These are phyloP conservation scores for Drosophila fuyamai DNA, from an alignment of 1,140 invertebrate genomes.

Conservation along the genomic window DNA sequence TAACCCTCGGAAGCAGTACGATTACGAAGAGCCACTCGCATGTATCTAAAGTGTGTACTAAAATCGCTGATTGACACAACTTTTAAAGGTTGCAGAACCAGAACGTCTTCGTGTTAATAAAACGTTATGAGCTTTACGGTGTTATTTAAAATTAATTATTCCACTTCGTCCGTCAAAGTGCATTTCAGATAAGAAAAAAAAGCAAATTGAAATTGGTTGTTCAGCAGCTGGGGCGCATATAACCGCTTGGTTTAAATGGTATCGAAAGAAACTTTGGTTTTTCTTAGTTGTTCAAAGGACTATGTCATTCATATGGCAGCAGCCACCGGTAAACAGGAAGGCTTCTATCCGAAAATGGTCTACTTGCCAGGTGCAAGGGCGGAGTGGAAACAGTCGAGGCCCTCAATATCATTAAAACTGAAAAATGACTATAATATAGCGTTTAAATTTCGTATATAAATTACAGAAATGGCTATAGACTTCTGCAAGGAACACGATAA, in stretches of 20 bases:
- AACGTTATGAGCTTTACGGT: constrained; percentile 92
- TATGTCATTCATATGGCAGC: constrained; percentile 97
- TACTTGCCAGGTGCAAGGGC: constrained; percentile 97
- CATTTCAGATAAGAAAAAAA: no score
- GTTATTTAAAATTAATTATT: constrained; percentile 94
- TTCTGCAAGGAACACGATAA: constrained; percentile 99
- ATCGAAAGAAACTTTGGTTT: constrained; percentile 92
- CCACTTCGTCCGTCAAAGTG: constrained; percentile 93
- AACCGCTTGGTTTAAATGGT: constrained; percentile 89
- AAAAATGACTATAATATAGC: neutral
- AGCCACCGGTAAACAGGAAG: constrained; percentile 92
- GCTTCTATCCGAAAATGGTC: constrained; percentile 95
- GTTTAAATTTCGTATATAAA: constrained; percentile 82
- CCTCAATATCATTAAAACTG: constrained; percentile 91
- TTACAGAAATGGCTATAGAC: constrained; percentile 96
- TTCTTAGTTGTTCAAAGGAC: constrained; percentile 94
- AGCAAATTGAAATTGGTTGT: constrained; percentile 95
- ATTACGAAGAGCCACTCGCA: constrained; percentile 93
- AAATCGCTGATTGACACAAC: constrained; percentile 91
- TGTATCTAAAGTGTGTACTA: constrained; percentile 92
- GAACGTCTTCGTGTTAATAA: constrained; percentile 95
- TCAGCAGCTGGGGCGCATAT: constrained; percentile 92
- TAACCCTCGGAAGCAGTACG: no score
- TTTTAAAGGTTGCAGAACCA: constrained; percentile 94
- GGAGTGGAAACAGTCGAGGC: constrained; percentile 93